Base-by-base conservation (phyloP, 1,140 invertebrate species). In the Leptopilina clavipes region DNA sequence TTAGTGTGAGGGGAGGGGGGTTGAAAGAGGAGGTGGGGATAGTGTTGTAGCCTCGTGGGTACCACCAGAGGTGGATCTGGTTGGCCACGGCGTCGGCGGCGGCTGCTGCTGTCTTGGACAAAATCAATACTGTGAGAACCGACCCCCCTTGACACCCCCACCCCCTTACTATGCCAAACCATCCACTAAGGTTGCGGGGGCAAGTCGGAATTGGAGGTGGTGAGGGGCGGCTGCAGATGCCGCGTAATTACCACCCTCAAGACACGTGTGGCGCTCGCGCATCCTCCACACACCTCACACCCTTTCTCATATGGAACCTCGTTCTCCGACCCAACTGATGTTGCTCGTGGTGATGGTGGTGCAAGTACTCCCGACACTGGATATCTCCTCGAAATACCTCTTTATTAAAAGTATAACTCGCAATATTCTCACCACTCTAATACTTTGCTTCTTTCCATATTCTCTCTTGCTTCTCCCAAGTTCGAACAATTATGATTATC, bases 161-260 rank as follows among this genome's bases (percentile, higher is more conserved):
- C n/a, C 25, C 25, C 5, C 5, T 78, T 76, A 71, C 81, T 74
- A 79, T 78, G 76, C 76, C 81, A 79, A 81, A 79, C 79, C 79
- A 83, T 77, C 85, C 83, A 84, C 87, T 89, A 87, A 88, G 88
- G 87, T 88, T 88, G 82, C 82, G 85, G 85, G 85, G 84, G 84
- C 83, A 87, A 88, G 86, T 86, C 83, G 82, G 81, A 85, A 82
- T 76, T 76, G 81, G 86, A 84, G 88, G 84, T 80, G 74, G 87
- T 81, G 83, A 81, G 85, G 84, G 87, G 84, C 80, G 84, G 86
- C 87, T 90, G 88, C 90, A 90, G 89, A 90, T 90, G 89, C 90
- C 88, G 89, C 89, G 88, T 89, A 90, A 91, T 91, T 90, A 90
- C 88, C 89, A 90, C 89, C 89, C 89, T 91, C 89, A 90, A 90